Conservation (phyloP, 2,888 invertebrate species). For the Matsumyia berberina region DNA sequence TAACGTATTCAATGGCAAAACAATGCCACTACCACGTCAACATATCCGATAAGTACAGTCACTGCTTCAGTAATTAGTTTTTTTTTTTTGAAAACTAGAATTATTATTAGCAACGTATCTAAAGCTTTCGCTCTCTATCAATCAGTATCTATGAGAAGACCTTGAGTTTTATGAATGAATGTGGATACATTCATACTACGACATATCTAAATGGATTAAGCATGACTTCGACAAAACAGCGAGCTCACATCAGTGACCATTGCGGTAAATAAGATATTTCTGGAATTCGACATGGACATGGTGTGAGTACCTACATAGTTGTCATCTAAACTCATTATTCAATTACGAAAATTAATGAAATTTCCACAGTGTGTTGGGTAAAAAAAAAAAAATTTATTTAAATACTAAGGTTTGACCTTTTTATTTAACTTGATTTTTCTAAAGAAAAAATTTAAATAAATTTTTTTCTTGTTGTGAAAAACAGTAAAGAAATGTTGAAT, state of each 20-base stretch:
- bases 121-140: slow-evolving; percentile 18
- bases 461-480: not conserved
- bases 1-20: slow-evolving; percentile 21
- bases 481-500: not conserved
- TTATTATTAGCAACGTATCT: slow-evolving; percentile 25
- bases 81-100: slow-evolving; percentile 27
- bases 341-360: not conserved
- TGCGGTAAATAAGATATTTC: not conserved
- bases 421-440: not conserved
- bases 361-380: not conserved
- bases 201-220: slow-evolving; percentile 34
- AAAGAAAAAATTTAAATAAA: not conserved
- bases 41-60: slow-evolving; percentile 33
- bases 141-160: slow-evolving; percentile 15
- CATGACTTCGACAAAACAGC: slow-evolving; percentile 24
- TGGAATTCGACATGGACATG: too few species aligned
- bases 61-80: slow-evolving; percentile 17
- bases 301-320: too few species aligned
- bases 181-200: not conserved
- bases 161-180: slow-evolving; percentile 61
- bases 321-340: not conserved
- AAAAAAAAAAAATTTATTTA: not conserved
- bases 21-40: not conserved
- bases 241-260: slow-evolving; percentile 14
- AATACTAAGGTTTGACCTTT: slow-evolving; percentile 11